Percentiles rank a stretch among this genome's conserved stretches.
Evolutionary conservation across 2,113 vertebrate species (phyloP).

Genomic region (Polypterus senegalus): DNA sequence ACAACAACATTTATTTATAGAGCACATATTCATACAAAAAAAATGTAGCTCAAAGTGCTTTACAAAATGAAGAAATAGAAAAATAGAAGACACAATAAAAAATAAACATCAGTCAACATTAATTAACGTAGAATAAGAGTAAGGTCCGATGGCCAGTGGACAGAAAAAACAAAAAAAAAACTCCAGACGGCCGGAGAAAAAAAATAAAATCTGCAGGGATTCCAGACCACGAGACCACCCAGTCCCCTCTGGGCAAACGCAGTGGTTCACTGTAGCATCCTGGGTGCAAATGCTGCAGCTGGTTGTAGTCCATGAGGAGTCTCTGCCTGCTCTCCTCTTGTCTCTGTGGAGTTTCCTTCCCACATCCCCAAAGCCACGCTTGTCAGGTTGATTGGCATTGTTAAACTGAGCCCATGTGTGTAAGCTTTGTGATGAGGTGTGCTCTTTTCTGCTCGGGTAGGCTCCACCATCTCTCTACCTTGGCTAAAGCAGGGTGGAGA

Average conservation of each 20-base stretch:
- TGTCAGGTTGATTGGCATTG: not conserved
- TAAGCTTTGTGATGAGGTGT: no score
- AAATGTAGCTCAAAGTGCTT: no score
- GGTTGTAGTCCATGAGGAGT: not conserved
- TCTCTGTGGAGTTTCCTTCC: not conserved
- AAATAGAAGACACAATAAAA: no score
- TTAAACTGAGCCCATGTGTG: not conserved
- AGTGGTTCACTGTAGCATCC: not conserved
- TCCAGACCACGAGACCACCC: constrained; percentile 3
- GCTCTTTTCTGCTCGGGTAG: not conserved
- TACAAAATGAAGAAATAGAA: no score
- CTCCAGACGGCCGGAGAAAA: no score
- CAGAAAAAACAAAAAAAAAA: no score
- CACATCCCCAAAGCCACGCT: not conserved
- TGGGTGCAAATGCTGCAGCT: not conserved
- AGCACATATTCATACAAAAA: no score
- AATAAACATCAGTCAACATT: no score
- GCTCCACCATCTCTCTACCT: no score
- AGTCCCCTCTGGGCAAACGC: not conserved
- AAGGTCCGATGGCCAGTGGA: no score
- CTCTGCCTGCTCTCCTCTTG: not conserved
- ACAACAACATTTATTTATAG: no score
- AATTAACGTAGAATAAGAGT: no score
- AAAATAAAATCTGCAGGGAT: constrained; percentile 7
- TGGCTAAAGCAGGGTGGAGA: constrained; percentile 7